A percentile compares a stretch with the other conserved stretches of the same genome.
Conservation (phyloP, 2,888 invertebrate genomes). For the Dolomedes plantarius region DNA sequence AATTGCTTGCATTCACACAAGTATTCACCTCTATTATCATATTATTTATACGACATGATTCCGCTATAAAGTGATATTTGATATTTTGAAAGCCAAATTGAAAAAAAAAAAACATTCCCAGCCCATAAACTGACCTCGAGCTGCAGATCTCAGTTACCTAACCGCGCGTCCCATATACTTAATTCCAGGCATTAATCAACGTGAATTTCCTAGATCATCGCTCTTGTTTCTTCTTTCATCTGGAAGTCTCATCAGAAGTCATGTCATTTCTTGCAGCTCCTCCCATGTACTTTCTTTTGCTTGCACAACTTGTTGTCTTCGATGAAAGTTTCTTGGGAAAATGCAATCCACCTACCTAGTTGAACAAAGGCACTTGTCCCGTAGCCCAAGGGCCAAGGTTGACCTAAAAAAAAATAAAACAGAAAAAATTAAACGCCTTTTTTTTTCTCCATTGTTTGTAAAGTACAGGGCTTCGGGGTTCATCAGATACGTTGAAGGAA, state of each 20-base stretch:
- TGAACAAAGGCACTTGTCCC: background rate
- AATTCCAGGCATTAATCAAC: background rate
- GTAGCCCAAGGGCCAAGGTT: constrained; percentile 2
- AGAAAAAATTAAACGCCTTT: background rate
- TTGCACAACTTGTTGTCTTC: constrained; percentile 7
- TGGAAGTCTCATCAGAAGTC: background rate
- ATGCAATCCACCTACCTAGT: background rate
- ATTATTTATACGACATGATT: too few species aligned
- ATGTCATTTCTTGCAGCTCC: background rate
- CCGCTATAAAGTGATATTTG: too few species aligned
- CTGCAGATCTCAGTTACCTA: background rate
- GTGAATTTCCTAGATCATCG: background rate
- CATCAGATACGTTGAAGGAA: too few species aligned
- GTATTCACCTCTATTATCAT: too few species aligned
- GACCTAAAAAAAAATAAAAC: background rate
- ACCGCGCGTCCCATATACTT: background rate
- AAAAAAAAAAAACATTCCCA: too few species aligned
- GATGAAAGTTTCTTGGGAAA: background rate
- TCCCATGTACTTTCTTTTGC: background rate
- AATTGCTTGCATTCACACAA: too few species aligned
- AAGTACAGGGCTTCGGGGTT: background rate
- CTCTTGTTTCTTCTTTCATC: background rate
- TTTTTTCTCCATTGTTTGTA: background rate
- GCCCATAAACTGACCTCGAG: background rate
- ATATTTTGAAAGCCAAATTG: too few species aligned